These are phyloP conservation scores for Acleris sparsana DNA, from an alignment of 2,888 invertebrate species.

Conservation along the genomic window DNA sequence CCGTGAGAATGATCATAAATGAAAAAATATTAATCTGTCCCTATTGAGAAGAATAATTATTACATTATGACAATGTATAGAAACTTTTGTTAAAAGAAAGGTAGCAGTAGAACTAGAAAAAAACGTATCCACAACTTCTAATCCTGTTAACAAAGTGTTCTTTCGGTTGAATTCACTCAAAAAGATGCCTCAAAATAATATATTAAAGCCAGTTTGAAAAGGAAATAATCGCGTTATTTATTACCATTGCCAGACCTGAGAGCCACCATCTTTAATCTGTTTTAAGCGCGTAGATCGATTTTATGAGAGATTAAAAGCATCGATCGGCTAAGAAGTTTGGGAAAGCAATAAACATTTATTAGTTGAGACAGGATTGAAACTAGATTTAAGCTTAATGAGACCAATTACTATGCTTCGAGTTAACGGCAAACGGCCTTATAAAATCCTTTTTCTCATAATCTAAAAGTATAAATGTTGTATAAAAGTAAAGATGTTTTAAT, in stretches of 20 bases:
- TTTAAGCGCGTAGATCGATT: constrained; percentile 72
- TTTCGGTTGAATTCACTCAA: constrained; percentile 63
- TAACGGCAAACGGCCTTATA: constrained; percentile 36
- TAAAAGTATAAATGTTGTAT: constrained; percentile 21
- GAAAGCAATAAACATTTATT: constrained; percentile 63
- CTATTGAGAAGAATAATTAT: constrained; percentile 22
- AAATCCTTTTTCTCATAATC: constrained; percentile 34
- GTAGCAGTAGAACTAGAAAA: constrained; percentile 42
- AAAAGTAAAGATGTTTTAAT: constrained; percentile 34
- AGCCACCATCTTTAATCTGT: constrained; percentile 75
- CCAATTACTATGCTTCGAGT: constrained; percentile 53
- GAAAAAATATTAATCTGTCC: background rate
- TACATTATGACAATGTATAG: constrained; percentile 4
- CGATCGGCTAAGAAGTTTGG: constrained; percentile 69
- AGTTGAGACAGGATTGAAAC: constrained; percentile 50
- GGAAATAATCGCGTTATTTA: constrained; percentile 82
- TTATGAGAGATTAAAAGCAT: constrained; percentile 75
- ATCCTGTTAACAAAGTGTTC: constrained; percentile 66
- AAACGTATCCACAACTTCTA: constrained; percentile 46
- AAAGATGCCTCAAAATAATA: constrained; percentile 57
- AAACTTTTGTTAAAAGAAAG: constrained; percentile 38
- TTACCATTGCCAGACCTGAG: constrained; percentile 67
- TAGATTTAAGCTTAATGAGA: constrained; percentile 56
- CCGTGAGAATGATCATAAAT: constrained; percentile 10
- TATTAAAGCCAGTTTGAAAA: constrained; percentile 69